Evolutionary conservation across 2,113 vertebrate genomes (phyloP).

Genomic region (Phyllostomus discolor): DNA sequence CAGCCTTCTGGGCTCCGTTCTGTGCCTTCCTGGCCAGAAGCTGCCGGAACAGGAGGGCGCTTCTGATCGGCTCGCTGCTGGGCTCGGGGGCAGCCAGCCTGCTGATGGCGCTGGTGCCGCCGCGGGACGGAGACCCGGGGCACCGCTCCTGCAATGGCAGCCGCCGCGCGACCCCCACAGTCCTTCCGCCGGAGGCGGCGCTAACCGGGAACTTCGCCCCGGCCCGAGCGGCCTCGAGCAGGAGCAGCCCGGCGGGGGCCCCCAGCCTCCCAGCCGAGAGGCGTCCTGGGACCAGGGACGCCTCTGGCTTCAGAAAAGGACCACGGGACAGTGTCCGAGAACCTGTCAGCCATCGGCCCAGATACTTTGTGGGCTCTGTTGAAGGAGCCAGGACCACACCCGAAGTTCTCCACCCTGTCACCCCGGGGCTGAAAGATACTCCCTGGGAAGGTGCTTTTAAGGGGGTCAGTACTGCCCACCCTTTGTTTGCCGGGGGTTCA

Average conservation of each 20-base stretch:
- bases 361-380: not conserved
- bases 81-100: constrained; percentile 80
- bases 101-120: constrained; percentile 82
- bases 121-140: not conserved
- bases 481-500: not conserved
- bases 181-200: not conserved
- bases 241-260: not conserved
- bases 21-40: constrained; percentile 80
- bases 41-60: constrained; percentile 79
- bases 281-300: not conserved
- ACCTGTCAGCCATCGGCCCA: not conserved
- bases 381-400: not conserved
- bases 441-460: not conserved
- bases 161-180: not conserved
- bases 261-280: not conserved
- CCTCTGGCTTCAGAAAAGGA: not conserved
- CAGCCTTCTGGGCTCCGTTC: constrained; percentile 82
- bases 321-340: not conserved
- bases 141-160: constrained; percentile 74
- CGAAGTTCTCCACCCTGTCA: not conserved
- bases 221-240: accelerated
- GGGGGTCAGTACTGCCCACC: not conserved
- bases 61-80: constrained; percentile 79
- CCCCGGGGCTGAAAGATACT: not conserved
- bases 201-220: not conserved